Evolutionary conservation across 2,888 invertebrate genomes (phyloP).

Genomic region (Lymantria dispar): DNA sequence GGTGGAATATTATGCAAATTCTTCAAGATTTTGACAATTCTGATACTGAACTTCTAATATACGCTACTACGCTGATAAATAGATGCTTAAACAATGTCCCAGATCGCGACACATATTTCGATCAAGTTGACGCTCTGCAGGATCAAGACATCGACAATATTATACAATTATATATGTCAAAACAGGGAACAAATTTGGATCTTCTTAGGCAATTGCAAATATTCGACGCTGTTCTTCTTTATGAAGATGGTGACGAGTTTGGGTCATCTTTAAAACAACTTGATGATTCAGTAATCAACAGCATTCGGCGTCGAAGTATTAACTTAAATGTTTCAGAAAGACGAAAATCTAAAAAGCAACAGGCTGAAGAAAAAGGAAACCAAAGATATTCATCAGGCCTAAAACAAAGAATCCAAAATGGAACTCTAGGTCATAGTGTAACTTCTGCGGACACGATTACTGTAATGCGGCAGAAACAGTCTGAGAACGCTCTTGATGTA

Average conservation of each 20-base stretch:
- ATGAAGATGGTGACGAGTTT: constrained; percentile 88
- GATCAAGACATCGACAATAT: constrained; percentile 95
- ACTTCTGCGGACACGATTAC: constrained; percentile 66
- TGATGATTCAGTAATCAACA: constrained; percentile 87
- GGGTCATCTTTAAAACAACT: constrained; percentile 84
- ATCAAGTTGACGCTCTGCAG: constrained; percentile 97
- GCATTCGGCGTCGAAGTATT: constrained; percentile 82
- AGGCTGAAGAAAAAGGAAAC: constrained; percentile 88
- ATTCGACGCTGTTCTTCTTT: constrained; percentile 95
- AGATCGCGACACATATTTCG: constrained; percentile 98
- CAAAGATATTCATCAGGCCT: constrained; percentile 81
- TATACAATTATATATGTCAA: constrained; percentile 93
- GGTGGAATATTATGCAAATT: constrained; percentile 90
- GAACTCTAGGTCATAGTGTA: constrained; percentile 79
- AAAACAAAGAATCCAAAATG: constrained; percentile 84
- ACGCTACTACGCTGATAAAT: constrained; percentile 97
- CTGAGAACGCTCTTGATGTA: constrained; percentile 83
- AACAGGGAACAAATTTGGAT: no score
- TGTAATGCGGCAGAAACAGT: constrained; percentile 75
- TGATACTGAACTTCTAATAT: constrained; percentile 97
- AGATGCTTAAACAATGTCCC: constrained; percentile 96
- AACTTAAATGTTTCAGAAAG: constrained; percentile 83
- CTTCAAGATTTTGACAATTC: constrained; percentile 97
- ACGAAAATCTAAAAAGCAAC: constrained; percentile 86
- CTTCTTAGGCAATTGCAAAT: constrained; percentile 96